Conservation (phyloP, 2,888 invertebrate genomes). For the Anoncus sp. region DNA sequence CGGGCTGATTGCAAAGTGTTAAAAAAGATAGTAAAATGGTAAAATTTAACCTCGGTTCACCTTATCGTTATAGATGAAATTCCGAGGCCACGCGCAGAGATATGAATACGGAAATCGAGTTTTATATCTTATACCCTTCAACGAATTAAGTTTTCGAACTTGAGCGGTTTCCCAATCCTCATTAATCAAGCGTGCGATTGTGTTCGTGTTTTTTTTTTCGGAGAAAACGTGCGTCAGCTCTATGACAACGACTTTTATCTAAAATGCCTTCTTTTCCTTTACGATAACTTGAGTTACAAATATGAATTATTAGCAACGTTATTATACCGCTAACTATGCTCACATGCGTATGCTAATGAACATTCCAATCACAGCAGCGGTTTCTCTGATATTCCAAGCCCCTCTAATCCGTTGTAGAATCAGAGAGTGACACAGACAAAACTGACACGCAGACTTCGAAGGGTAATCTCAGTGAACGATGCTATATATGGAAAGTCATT, state of each 20-base stretch:
- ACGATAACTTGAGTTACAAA: neutral
- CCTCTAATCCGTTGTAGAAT: conserved; percentile 20
- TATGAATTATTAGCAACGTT: too few species aligned
- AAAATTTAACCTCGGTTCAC: neutral
- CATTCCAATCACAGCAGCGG: conserved; percentile 13
- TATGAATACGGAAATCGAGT: neutral
- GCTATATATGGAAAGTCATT: neutral
- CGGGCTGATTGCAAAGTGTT: neutral
- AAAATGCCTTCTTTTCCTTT: neutral
- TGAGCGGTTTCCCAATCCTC: neutral
- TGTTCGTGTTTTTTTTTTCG: neutral
- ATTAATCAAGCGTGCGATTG: neutral
- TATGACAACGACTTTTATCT: neutral
- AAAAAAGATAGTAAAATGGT: neutral
- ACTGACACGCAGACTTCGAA: neutral
- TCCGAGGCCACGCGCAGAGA: neutral
- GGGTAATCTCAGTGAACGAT: neutral
- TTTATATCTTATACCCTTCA: neutral
- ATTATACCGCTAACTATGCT: too few species aligned
- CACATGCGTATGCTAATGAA: neutral
- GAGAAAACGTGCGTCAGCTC: neutral
- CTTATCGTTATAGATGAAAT: neutral
- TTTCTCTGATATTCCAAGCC: conserved; percentile 16
- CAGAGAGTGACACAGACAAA: neutral
- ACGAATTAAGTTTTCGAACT: conserved; percentile 10